Conservation (phyloP, 2,113 vertebrate species). For the mouse (Mus musculus) region DNA sequence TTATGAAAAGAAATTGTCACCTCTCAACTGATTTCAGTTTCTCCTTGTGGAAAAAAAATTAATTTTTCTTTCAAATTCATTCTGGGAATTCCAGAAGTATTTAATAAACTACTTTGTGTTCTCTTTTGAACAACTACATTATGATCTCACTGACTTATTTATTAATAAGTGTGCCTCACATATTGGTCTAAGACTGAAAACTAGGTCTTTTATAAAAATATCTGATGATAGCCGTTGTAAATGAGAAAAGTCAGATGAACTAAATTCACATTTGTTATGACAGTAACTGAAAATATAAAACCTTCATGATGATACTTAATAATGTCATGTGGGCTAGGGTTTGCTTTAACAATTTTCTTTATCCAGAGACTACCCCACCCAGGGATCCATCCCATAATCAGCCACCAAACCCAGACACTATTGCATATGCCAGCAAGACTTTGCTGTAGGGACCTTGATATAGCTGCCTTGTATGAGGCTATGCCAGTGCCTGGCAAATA, state of each 20-base stretch:
- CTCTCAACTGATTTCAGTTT: background rate
- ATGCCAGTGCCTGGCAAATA: too few species aligned
- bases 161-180: background rate
- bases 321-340: background rate
- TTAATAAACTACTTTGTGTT: background rate
- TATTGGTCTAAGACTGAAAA: background rate
- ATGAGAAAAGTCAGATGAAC: background rate
- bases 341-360: background rate
- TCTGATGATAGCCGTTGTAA: background rate
- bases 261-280: background rate
- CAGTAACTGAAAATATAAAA: background rate
- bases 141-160: background rate
- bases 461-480: too few species aligned
- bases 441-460: too few species aligned
- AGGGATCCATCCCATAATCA: too few species aligned
- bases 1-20: conserved; percentile 26
- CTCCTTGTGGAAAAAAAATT: background rate
- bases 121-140: background rate
- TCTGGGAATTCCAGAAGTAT: background rate
- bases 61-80: conserved; percentile 34
- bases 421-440: too few species aligned
- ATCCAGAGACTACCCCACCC: too few species aligned
- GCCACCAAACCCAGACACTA: too few species aligned
- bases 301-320: background rate
- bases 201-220: background rate